Evolutionary conservation across 2,797 vertebrate genomes (phyloP).

Genomic region (Botia almorhae): DNA sequence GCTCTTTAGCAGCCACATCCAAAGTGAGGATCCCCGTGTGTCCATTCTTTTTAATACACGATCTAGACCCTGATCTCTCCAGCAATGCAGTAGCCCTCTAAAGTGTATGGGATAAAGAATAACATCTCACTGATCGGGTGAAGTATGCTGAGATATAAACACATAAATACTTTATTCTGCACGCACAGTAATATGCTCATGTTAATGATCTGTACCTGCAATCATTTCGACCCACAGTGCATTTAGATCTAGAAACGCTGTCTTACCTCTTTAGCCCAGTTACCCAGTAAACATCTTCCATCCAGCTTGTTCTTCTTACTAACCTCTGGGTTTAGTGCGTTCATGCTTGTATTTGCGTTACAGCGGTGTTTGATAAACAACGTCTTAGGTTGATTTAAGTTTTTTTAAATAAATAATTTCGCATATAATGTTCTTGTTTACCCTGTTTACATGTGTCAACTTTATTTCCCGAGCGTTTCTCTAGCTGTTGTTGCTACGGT

Average conservation of each 20-base stretch:
- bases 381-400: neutral
- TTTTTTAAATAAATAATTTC: neutral
- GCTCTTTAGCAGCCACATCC: constrained; percentile 63
- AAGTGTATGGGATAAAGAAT: neutral
- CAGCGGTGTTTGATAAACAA: neutral
- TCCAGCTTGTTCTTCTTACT: neutral
- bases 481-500: constrained; percentile 60
- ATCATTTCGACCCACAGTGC: neutral
- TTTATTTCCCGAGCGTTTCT: neutral
- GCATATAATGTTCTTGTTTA: neutral
- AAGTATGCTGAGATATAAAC: neutral
- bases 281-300: constrained; percentile 57
- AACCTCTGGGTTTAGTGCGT: constrained; percentile 13
- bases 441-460: neutral
- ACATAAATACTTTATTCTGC: neutral
- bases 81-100: constrained; percentile 62
- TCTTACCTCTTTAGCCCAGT: constrained; percentile 74
- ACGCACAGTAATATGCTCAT: neutral
- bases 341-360: neutral
- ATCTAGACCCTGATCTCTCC: constrained; percentile 49
- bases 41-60: constrained; percentile 60
- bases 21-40: constrained; percentile 67
- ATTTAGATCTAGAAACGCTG: neutral
- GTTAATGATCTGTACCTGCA: neutral
- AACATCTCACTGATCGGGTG: neutral